These are phyloP conservation scores for Teleopsis dalmanni DNA, from an alignment of 1,140 invertebrate genomes.

Conservation along the genomic window DNA sequence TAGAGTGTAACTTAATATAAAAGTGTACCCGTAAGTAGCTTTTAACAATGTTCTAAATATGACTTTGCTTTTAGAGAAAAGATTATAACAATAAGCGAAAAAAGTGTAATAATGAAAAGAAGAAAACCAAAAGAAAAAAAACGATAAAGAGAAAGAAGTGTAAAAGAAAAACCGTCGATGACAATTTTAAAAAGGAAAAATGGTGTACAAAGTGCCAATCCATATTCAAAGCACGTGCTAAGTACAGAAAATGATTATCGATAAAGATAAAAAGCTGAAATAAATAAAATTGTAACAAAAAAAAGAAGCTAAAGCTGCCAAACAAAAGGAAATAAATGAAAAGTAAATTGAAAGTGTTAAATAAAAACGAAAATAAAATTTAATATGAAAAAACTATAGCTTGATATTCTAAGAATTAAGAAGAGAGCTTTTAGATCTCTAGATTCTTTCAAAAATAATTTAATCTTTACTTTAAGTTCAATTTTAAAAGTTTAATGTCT, in stretches of 20 bases:
- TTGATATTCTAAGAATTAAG: background rate
- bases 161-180: background rate
- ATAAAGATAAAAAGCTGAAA: background rate
- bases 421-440: too few relatives aligned
- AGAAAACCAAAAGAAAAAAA: background rate
- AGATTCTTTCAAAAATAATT: background rate
- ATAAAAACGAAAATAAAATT: background rate
- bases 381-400: background rate
- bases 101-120: background rate
- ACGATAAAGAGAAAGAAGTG: background rate
- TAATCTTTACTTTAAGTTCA: background rate
- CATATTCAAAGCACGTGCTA: constrained; percentile 2
- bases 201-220: background rate
- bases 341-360: background rate
- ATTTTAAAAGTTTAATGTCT: background rate
- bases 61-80: too few relatives aligned
- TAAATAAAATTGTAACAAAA: background rate
- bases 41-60: too few relatives aligned
- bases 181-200: background rate
- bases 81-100: too few relatives aligned
- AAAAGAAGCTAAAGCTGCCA: background rate
- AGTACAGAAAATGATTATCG: background rate
- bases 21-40: background rate
- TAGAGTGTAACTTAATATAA: too few relatives aligned
- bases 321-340: background rate